Base-by-base conservation (phyloP, 2,888 invertebrate species). In the Escarpia spicata region DNA sequence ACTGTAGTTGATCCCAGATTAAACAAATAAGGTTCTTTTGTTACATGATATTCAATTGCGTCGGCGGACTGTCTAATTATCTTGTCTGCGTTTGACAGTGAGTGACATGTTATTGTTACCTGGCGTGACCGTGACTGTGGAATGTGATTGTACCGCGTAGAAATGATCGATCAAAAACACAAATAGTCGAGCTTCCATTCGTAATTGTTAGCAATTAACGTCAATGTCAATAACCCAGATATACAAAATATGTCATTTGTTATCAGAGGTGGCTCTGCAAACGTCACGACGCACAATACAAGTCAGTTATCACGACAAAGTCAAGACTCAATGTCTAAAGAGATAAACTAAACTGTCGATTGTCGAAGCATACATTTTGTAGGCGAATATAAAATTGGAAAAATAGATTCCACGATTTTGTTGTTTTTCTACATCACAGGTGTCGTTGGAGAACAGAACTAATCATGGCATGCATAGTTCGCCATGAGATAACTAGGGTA, bases 1-100 rank as follows among this genome's bases (percentile, higher is more conserved):
- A 75, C 75, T 75, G 75, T 75, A 26, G 19, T 75, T 75, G 8
- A 75, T 75, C 75, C 75, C 52, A 52, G 52, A 75, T 75, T 75
- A 75, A 75, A 75, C 75, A 75, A 75, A 75, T 75, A 75, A 75
- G 75, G 75, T 75, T 75, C 75, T 75, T 19, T 75, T 75, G 75
- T 75, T 15, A 75, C n/a, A 75, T 75, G 37, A 37, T 75, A 26
- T 75, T 75, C n/a, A 19, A 75, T 75, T 75, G 75, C 75, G 6
- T 75, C 75, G 75, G n/a, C 75, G 75, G 6, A 75, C 75, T n/a
- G n/a, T 75, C 6, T 75, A 52, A 52, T 52, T 15, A 75, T 75
- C n/a, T 26, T 75, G 75, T 26, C 52, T 52, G 52, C 75, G 75
- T 75, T 75, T 75, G 26, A 75, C 75, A n/a, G 75, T 75, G 19